phyloP scores from a whole-genome alignment of 2,888 invertebrate genomes.

The Teleiodes luculella region DNA sequence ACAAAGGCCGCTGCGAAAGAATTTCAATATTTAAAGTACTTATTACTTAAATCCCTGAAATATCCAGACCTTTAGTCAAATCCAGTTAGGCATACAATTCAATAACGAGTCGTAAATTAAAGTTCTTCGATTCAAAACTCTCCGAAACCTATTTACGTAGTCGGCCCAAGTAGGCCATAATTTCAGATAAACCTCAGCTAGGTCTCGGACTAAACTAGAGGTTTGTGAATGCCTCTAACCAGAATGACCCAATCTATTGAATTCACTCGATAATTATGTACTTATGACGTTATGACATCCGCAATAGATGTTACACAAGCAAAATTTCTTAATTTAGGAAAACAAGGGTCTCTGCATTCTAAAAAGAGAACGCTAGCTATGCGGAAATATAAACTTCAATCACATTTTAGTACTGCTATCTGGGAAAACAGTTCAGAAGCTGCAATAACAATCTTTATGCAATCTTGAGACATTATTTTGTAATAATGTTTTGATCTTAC shows the following conservation, averaged over 20 bases:
- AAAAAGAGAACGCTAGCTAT: neutral
- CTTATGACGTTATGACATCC: slow-evolving; percentile 44
- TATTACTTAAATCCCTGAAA: too few species aligned
- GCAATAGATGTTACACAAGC: slow-evolving; percentile 31
- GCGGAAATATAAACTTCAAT: neutral
- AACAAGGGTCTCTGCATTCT: slow-evolving; percentile 8
- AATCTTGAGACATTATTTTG: neutral
- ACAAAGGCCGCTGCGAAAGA: too few species aligned
- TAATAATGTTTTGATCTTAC: too few species aligned
- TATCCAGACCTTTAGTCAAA: too few species aligned
- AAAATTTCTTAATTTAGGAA: slow-evolving; percentile 16
- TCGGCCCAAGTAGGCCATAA: slow-evolving; percentile 36
- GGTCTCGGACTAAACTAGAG: slow-evolving; percentile 37
- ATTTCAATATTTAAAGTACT: too few species aligned
- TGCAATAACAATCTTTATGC: too few species aligned
- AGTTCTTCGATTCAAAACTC: slow-evolving; percentile 33
- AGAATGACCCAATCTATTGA: slow-evolving; percentile 31
- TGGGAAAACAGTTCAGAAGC: neutral
- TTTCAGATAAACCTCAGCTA: slow-evolving; percentile 38
- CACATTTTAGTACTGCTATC: neutral
- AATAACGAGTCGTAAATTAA: slow-evolving; percentile 5
- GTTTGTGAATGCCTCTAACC: slow-evolving; percentile 33
- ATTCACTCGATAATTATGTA: slow-evolving; percentile 44
- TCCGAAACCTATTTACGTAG: slow-evolving; percentile 40
- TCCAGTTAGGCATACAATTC: slow-evolving; percentile 8